Evolutionary conservation across 2,888 invertebrate genomes (phyloP).

Genomic region (Phania funesta): DNA sequence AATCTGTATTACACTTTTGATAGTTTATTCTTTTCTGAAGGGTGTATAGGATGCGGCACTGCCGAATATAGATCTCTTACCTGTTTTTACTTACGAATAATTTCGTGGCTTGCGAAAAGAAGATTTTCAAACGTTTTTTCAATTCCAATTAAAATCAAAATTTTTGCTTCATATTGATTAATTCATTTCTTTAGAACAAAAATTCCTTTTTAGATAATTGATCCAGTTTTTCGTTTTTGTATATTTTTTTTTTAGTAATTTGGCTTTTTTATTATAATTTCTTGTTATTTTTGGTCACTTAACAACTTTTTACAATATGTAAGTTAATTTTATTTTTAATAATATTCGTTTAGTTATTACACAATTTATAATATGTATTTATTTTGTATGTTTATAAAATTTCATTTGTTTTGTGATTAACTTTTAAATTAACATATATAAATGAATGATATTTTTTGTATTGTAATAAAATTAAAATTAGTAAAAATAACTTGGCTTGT

Average conservation of each 20-base stretch:
- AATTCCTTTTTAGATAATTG: not conserved
- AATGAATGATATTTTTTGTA: constrained; percentile 40
- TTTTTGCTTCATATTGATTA: no score
- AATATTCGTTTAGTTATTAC: constrained; percentile 66
- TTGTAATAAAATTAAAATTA: constrained; percentile 58
- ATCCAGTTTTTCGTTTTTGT: not conserved
- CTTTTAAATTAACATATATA: constrained; percentile 55
- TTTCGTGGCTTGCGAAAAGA: no score
- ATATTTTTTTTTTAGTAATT: constrained; percentile 48
- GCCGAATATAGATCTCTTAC: no score
- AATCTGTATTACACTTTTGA: no score
- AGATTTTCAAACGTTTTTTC: no score
- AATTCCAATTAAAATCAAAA: no score
- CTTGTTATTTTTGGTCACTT: constrained; percentile 53
- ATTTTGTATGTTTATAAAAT: constrained; percentile 33
- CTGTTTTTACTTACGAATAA: no score
- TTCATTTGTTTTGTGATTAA: constrained; percentile 51
- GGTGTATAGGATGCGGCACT: no score
- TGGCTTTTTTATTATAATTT: constrained; percentile 49
- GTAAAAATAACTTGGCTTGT: constrained; percentile 55
- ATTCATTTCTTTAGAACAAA: no score
- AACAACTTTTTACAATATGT: constrained; percentile 66
- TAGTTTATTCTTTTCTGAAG: no score
- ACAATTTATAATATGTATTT: constrained; percentile 57
- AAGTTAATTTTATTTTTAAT: constrained; percentile 11